Percentiles rank a stretch among this genome's conserved stretches.
Evolutionary conservation across 1,140 invertebrate genomes (phyloP).

Genomic region (Kradibia gibbosae): DNA sequence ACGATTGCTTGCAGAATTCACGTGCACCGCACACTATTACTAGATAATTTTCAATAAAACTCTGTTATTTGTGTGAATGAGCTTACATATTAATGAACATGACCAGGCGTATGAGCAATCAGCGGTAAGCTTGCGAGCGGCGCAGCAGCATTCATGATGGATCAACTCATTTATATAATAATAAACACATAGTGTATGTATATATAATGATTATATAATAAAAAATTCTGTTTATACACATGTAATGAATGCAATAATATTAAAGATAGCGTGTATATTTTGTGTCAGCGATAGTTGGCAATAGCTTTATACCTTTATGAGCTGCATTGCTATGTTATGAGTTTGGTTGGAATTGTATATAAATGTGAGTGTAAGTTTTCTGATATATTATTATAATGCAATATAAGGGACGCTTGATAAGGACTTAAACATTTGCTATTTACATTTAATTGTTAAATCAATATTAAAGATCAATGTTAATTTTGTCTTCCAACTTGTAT

Average conservation of each 20-base stretch:
- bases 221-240: neutral
- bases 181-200: slow-evolving; percentile 6
- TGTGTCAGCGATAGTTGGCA: neutral
- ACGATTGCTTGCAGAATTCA: too few relatives aligned
- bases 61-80: slow-evolving; percentile 53
- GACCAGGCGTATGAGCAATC: slow-evolving; percentile 70
- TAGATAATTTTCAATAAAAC: too few relatives aligned
- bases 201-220: neutral
- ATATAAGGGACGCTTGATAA: too few relatives aligned
- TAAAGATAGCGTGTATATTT: neutral
- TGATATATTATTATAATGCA: too few relatives aligned
- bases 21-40: too few relatives aligned
- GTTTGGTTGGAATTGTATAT: slow-evolving; percentile 45
- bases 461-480: neutral
- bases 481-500: too few relatives aligned
- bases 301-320: neutral
- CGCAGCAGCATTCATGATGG: slow-evolving; percentile 59
- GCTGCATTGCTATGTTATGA: slow-evolving; percentile 1
- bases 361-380: too few relatives aligned
- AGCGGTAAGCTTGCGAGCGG: slow-evolving; percentile 72
- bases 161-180: slow-evolving; percentile 50
- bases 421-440: too few relatives aligned
- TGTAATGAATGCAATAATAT: neutral
- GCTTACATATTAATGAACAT: slow-evolving; percentile 50
- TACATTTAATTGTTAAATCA: too few relatives aligned